phyloP scores from a whole-genome alignment of 2,113 vertebrate genomes.

The Bufo bufo region DNA sequence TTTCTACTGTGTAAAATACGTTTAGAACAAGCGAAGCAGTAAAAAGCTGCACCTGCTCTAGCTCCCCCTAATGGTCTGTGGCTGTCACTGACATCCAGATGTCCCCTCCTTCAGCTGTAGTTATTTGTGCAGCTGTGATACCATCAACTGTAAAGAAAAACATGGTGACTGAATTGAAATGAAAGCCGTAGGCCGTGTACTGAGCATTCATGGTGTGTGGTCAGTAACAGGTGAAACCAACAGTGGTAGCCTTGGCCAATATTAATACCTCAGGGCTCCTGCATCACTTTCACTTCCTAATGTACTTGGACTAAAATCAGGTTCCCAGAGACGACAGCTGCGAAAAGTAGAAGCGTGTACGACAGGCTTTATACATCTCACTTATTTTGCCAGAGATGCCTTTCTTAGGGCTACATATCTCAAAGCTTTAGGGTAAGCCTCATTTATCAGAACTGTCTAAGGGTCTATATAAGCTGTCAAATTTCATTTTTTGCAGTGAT shows the following conservation, averaged over 20 bases:
- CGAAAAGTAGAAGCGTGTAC: neutral
- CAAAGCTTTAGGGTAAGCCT: no score
- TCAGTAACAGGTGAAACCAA: neutral
- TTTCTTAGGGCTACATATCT: no score
- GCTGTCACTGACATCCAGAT: neutral
- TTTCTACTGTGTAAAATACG: neutral
- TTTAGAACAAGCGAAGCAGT: neutral
- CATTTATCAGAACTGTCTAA: no score
- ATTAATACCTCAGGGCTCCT: neutral
- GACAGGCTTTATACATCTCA: neutral
- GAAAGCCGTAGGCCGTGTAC: neutral
- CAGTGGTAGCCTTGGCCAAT: neutral
- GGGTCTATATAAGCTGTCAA: no score
- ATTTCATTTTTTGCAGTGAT: no score
- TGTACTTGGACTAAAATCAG: neutral
- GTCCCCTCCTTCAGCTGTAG: neutral
- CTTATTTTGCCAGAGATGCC: no score
- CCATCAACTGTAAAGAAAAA: neutral
- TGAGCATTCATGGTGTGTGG: neutral
- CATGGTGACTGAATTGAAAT: neutral
- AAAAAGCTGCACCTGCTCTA: neutral
- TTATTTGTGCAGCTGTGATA: slow-evolving; percentile 14
- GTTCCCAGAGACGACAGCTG: neutral
- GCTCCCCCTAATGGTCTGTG: neutral
- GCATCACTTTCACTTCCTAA: neutral